Evolutionary conservation across 1,140 invertebrate genomes (phyloP).

Genomic region (Helicorthomorpha holstii): DNA sequence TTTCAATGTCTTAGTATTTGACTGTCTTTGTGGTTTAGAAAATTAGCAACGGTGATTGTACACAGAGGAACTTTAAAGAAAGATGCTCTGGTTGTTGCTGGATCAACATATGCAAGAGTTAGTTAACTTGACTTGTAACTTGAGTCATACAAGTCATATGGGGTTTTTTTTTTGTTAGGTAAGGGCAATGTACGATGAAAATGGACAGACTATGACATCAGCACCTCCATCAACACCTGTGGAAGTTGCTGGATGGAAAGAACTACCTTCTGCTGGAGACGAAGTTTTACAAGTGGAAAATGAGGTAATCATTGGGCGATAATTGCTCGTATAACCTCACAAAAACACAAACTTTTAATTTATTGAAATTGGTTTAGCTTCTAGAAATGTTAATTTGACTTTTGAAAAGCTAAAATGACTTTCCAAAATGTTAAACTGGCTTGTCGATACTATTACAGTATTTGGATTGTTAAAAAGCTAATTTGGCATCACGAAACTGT

Average conservation of each 20-base stretch:
- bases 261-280: constrained; percentile 72
- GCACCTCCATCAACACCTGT: constrained; percentile 66
- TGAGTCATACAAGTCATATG: background rate
- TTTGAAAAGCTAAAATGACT: too few relatives aligned
- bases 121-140: background rate
- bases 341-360: too few relatives aligned
- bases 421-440: too few relatives aligned
- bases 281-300: constrained; percentile 60
- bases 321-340: constrained; percentile 13
- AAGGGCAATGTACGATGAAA: constrained; percentile 63
- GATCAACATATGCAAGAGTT: constrained; percentile 63
- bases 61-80: constrained; percentile 74
- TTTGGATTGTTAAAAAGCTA: too few relatives aligned
- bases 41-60: constrained; percentile 71
- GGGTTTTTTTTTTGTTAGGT: constrained; percentile 27
- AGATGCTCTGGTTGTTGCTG: constrained; percentile 66
- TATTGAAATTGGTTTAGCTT: too few relatives aligned
- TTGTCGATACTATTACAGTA: too few relatives aligned
- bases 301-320: constrained; percentile 31
- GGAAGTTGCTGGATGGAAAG: constrained; percentile 74
- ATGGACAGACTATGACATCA: constrained; percentile 42
- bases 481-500: too few relatives aligned
- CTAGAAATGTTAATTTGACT: too few relatives aligned
- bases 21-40: constrained; percentile 33
- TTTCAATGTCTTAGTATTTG: constrained; percentile 8